These are phyloP conservation scores for Biston betularia DNA, from an alignment of 2,888 invertebrate species.

Conservation along the genomic window DNA sequence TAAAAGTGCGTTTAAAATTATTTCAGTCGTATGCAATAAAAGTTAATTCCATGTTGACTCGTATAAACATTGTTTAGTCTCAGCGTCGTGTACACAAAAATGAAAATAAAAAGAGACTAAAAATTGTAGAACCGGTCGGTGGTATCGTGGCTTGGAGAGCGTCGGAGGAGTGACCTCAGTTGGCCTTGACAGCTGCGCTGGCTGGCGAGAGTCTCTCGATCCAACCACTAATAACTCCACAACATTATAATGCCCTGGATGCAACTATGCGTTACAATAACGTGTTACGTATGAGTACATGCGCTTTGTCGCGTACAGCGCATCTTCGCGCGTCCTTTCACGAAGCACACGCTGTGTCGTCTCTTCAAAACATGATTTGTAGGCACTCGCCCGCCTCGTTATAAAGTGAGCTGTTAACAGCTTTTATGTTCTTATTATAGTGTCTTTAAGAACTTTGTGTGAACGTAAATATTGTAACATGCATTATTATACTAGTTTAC, in stretches of 20 bases:
- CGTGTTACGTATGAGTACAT: constrained; percentile 52
- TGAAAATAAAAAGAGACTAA: constrained; percentile 85
- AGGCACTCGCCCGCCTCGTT: constrained; percentile 62
- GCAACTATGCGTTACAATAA: constrained; percentile 77
- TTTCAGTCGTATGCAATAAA: constrained; percentile 75
- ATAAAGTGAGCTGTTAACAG: constrained; percentile 33
- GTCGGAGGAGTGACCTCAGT: constrained; percentile 84
- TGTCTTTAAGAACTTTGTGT: constrained; percentile 16
- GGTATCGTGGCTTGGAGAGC: constrained; percentile 81
- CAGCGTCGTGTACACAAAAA: constrained; percentile 84
- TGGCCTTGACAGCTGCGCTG: constrained; percentile 86
- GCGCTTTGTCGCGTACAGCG: constrained; percentile 40
- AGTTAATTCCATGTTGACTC: constrained; percentile 81
- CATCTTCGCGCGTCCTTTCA: constrained; percentile 46
- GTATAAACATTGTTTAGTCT: constrained; percentile 85
- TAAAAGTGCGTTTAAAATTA: constrained; percentile 59
- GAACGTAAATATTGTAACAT: constrained; percentile 5
- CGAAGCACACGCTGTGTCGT: constrained; percentile 46
- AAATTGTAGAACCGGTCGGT: constrained; percentile 84
- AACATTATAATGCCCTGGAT: constrained; percentile 78
- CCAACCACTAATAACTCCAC: constrained; percentile 83
- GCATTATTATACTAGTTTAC: neutral
- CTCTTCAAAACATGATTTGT: constrained; percentile 75
- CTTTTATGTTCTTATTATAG: constrained; percentile 40
- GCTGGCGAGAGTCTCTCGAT: constrained; percentile 75